Evolutionary conservation across 2,888 invertebrate genomes (phyloP), one percentile per base, ranked within the genome.

Genomic region (Leptinotarsa rubiginosa): DNA sequence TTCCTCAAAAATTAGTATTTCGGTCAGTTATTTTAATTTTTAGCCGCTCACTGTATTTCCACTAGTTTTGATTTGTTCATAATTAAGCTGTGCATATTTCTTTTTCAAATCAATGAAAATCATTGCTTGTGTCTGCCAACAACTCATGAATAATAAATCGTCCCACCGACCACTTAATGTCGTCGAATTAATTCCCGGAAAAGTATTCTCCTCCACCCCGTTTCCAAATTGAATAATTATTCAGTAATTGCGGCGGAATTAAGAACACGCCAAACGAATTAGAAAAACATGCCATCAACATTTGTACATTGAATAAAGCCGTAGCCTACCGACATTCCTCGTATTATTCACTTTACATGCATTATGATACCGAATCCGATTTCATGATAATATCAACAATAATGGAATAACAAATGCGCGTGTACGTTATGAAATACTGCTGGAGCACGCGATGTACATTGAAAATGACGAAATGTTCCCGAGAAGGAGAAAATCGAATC

Each of bases 381-480:
- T 70, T 70, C 62, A 75, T 68, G 76, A 78, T 79, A 78, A 78
- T 76, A 81, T 79, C 76, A 72, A 80, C 76, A 77, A 77, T 81
- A 81, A 81, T 81, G 78, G 81, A 81, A 81, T 81, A 81, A 80
- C 79, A 80, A 81, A 81, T 81, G 81, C 69, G 64, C 54, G 75
- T 68, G 70, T 70, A 47, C 47, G 70, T 71, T 72, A 76, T 75
- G 74, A 77, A 77, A 72, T 72, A 69, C 70, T 65, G 74, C 65
- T 50, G 50, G 66, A 62, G 69, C 77, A 77, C 77, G 77, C 77
- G 73, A 77, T 75, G 62, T n/a, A 62, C 41, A 62, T 62, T 16
- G 31, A 31, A 62, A 62, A 16, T 31, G 22, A 25, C 13, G 54
- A 56, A 13, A 56, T 56, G 12, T 18, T 56, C 56, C 15, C 13